Base-by-base conservation (phyloP, 1,140 invertebrate species). In the Nasonia longicornis region DNA sequence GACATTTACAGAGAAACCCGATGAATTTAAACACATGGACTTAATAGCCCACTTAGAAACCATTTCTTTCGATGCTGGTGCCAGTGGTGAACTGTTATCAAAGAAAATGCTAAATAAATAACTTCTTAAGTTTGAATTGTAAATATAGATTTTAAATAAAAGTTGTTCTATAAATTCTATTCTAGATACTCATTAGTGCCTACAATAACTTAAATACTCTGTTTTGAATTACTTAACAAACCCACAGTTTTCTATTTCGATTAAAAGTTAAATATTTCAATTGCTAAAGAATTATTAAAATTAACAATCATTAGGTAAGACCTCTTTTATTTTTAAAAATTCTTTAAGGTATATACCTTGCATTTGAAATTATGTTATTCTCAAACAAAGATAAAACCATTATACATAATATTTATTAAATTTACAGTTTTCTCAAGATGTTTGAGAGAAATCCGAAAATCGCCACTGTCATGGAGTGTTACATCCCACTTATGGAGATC, bases 21-120 rank as follows among this genome's bases (percentile, higher is more conserved):
- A 95, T 86, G 91, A 93, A 66, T 98, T 97, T 87, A 95, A 96
- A 84, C 95, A 97, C 85, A 95, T 94, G 93, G 95, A 97, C 88
- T 91, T 98, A 16, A 94, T 98, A 82, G 90, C 93, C 74, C 94
- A 97, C 86, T 92, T 97, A 83, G 95, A 97, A 93, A 95, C 93
- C 86, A 92, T 96, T 81, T 91, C 92, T 81, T 83, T 93, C 77
- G 88, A 85, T 75, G 29, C 42, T 70, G 67, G 73, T 52, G 42
- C 48, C n/a, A 77, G 35, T 74, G 52, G 66, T 58, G 3, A 48
- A 64, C 42, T 75, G 14, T 22, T 69, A 64, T 58, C 38, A 63
- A 76, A 81, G 35, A 76, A 81, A 31, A 35, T 11, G 70, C 58
- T 58, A n/a, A 63, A 35, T 75, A 45, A 42, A 52, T 31, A 42